phyloP scores from a whole-genome alignment of 2,113 vertebrate species.

The Melozone crissalis region DNA sequence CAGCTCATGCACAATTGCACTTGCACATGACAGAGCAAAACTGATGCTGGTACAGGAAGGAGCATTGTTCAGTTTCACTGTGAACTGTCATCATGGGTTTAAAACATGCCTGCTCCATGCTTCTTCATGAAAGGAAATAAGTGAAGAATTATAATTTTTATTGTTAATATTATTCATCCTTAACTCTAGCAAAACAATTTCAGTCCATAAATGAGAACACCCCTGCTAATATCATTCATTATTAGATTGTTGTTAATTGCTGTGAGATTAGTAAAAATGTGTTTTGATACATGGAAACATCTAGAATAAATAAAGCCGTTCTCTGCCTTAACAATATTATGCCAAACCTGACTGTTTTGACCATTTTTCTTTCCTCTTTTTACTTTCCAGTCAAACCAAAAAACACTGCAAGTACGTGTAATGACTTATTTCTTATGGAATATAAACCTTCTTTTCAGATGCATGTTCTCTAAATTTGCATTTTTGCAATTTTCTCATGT shows the following conservation, averaged over 20 bases:
- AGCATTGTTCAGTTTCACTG: neutral
- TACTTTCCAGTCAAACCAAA: constrained; percentile 60
- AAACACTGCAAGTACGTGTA: constrained; percentile 59
- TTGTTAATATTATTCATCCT: neutral
- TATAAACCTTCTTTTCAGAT: neutral
- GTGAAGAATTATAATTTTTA: neutral
- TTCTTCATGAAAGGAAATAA: neutral
- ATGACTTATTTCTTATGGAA: neutral
- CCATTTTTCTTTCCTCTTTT: neutral
- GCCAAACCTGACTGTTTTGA: neutral
- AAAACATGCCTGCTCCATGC: neutral
- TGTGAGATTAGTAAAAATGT: neutral
- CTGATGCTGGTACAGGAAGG: neutral
- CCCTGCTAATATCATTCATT: neutral
- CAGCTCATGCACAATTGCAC: neutral
- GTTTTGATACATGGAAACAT: neutral
- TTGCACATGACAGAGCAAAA: neutral
- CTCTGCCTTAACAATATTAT: neutral
- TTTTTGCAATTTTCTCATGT: neutral
- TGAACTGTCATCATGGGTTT: neutral
- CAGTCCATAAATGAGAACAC: neutral
- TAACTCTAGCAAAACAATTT: neutral
- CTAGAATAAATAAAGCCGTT: neutral
- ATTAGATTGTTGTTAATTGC: neutral
- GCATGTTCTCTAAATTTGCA: neutral